phyloP scores from a whole-genome alignment of 2,113 vertebrate genomes.

The Acanthisitta chloris region DNA sequence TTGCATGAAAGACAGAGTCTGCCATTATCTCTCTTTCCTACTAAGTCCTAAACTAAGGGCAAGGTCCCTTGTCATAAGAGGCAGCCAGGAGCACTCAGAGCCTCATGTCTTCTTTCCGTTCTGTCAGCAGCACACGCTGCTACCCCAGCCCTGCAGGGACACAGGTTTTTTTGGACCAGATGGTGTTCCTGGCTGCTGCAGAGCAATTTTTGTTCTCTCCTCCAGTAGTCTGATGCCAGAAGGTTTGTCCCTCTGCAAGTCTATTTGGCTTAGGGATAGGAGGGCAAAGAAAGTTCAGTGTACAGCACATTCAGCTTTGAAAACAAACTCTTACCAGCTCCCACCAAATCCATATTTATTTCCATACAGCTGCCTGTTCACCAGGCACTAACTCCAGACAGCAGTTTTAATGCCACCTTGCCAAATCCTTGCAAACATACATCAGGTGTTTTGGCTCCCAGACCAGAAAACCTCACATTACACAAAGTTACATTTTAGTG shows the following conservation, averaged over 20 bases:
- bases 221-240: not conserved
- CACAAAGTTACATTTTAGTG: not conserved
- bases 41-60: not conserved
- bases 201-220: not conserved
- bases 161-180: not conserved
- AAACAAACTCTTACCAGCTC: not conserved
- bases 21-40: not conserved
- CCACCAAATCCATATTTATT: not conserved
- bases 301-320: not conserved
- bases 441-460: not conserved
- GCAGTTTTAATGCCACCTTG: not conserved
- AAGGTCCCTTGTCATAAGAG: accelerated
- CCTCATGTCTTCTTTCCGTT: not conserved
- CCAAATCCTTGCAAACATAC: not conserved
- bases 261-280: not conserved
- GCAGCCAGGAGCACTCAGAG: not conserved
- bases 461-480: not conserved
- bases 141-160: not conserved
- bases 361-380: accelerated
- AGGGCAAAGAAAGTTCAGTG: not conserved
- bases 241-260: not conserved
- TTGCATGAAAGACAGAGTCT: not conserved
- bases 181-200: not conserved
- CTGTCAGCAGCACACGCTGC: not conserved
- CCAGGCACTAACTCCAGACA: not conserved